phyloP scores from a whole-genome alignment of 2,888 invertebrate species.

The Aspidiotus rigidus region DNA sequence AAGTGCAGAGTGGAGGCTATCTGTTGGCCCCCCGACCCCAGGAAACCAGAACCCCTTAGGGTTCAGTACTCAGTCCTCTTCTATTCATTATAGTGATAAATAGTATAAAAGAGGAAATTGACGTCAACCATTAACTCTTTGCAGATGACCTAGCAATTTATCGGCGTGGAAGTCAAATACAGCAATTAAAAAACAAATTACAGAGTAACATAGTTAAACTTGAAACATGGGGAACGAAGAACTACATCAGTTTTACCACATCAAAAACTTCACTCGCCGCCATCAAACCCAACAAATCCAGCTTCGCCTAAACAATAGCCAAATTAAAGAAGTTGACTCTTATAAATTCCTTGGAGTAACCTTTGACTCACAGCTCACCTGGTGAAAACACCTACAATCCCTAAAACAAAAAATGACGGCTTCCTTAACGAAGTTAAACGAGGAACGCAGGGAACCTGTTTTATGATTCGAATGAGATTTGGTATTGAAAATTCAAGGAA shows the following conservation, averaged over 20 bases:
- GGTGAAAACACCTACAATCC: too few species aligned
- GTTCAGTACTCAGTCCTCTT: background rate
- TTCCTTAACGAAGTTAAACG: too few species aligned
- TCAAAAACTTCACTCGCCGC: background rate
- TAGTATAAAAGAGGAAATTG: background rate
- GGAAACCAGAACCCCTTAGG: background rate
- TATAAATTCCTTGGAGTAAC: too few species aligned
- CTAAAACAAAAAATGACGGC: too few species aligned
- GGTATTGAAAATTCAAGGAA: too few species aligned
- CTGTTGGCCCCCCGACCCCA: background rate
- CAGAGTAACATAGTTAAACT: background rate
- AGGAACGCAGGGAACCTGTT: too few species aligned
- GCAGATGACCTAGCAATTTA: background rate
- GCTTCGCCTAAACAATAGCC: too few species aligned
- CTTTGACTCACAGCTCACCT: too few species aligned
- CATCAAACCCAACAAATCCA: too few species aligned
- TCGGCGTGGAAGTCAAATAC: too few species aligned
- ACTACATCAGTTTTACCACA: background rate
- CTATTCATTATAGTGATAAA: background rate
- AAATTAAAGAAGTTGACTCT: too few species aligned
- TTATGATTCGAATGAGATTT: too few species aligned
- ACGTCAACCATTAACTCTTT: background rate
- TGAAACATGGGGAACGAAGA: background rate
- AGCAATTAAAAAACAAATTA: background rate
- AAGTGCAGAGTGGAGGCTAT: background rate